Conservation (phyloP, 2,888 invertebrate genomes). For the Hydropsyche betteni region DNA sequence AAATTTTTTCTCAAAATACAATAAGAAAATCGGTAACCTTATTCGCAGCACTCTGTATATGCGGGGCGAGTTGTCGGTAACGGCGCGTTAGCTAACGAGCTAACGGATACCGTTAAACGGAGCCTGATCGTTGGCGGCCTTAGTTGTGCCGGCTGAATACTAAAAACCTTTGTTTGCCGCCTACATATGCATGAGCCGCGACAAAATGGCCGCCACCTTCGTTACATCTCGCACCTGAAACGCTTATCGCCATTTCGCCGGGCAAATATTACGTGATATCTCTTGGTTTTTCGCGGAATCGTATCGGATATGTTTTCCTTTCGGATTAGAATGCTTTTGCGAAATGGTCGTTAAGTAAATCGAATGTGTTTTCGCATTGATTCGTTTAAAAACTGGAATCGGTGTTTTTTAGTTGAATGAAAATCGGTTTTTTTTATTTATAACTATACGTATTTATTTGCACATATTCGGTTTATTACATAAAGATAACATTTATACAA, state of each 20-base stretch:
- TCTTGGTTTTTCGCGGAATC: too few species aligned
- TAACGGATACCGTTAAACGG: slow-evolving; percentile 48
- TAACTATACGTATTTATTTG: slow-evolving; percentile 30
- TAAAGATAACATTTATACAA: slow-evolving; percentile 25
- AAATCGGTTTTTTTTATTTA: not conserved
- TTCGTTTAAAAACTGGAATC: not conserved
- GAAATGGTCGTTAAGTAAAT: too few species aligned
- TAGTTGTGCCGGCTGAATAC: slow-evolving; percentile 35
- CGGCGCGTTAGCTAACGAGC: slow-evolving; percentile 48
- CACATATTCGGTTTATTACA: slow-evolving; percentile 28
- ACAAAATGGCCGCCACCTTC: slow-evolving; percentile 40
- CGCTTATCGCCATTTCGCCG: not conserved
- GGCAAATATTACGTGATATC: too few species aligned
- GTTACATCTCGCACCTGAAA: slow-evolving; percentile 6
- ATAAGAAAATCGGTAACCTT: not conserved
- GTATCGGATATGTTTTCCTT: too few species aligned
- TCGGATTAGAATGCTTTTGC: too few species aligned
- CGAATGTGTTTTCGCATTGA: too few species aligned
- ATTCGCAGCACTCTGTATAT: not conserved
- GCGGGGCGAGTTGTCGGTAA: slow-evolving; percentile 28
- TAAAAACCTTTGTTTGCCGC: slow-evolving; percentile 39
- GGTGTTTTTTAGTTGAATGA: not conserved
- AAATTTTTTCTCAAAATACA: not conserved
- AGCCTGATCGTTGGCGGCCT: slow-evolving; percentile 42
- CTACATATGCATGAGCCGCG: slow-evolving; percentile 29